phyloP scores from a whole-genome alignment of 2,888 invertebrate species.

The Chaitophorus viminalis region DNA sequence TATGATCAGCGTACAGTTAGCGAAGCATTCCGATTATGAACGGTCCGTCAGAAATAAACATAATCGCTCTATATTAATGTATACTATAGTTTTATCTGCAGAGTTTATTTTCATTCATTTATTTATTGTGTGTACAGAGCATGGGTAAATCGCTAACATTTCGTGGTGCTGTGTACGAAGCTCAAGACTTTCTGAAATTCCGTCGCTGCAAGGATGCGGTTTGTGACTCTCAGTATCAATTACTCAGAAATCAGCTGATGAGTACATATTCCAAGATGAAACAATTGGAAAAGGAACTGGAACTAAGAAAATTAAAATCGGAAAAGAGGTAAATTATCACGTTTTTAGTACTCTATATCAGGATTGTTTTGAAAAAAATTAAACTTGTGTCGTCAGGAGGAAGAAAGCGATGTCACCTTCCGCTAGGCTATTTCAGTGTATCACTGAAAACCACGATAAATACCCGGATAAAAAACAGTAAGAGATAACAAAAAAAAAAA shows the following conservation, averaged over 20 bases:
- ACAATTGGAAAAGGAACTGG: conserved; percentile 86
- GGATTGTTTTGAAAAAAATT: conserved; percentile 51
- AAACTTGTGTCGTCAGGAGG: conserved; percentile 61
- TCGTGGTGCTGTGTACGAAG: conserved; percentile 81
- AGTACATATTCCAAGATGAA: conserved; percentile 85
- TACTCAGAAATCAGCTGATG: conserved; percentile 89
- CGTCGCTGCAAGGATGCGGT: conserved; percentile 82
- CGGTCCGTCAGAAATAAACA: neutral
- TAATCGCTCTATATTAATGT: too few relatives aligned
- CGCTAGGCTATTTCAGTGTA: conserved; percentile 60
- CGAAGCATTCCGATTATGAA: too few relatives aligned
- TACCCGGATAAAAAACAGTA: conserved; percentile 59
- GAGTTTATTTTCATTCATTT: conserved; percentile 15
- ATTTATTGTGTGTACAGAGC: conserved; percentile 69
- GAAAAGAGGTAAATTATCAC: conserved; percentile 44
- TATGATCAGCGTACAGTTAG: too few relatives aligned
- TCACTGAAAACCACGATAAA: conserved; percentile 58
- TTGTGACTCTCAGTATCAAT: conserved; percentile 87
- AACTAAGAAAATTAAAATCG: conserved; percentile 69
- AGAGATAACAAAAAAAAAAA: conserved; percentile 43
- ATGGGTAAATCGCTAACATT: conserved; percentile 84
- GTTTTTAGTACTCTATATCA: neutral
- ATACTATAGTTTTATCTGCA: too few relatives aligned
- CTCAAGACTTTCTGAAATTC: conserved; percentile 79
- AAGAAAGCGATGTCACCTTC: conserved; percentile 60